A percentile compares a stretch with the other conserved stretches of the same genome.
Conservation (phyloP, 2,797 vertebrate genomes). For the Eutrigla gurnardus region DNA sequence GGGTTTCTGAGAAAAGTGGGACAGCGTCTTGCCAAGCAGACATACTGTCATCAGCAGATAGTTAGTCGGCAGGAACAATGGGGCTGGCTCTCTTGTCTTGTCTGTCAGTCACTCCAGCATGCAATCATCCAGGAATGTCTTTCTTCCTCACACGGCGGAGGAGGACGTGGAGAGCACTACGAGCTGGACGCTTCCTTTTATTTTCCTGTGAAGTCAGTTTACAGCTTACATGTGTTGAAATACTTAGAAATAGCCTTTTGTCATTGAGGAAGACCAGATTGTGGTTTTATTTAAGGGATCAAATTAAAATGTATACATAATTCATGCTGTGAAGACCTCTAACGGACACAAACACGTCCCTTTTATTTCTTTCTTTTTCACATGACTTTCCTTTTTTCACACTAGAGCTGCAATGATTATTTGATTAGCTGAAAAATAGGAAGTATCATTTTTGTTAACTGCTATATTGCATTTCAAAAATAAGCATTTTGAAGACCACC, state of each 20-base stretch:
- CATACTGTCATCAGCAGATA: constrained; percentile 80
- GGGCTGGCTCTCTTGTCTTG: constrained; percentile 61
- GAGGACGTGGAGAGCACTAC: constrained; percentile 24
- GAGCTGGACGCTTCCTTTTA: neutral
- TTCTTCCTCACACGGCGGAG: constrained; percentile 56
- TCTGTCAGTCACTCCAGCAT: constrained; percentile 68
- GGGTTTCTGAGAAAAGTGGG: constrained; percentile 39
- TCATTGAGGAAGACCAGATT: neutral
- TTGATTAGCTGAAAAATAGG: neutral
- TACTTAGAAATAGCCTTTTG: neutral
- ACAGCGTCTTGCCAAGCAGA: constrained; percentile 64
- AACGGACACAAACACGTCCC: neutral
- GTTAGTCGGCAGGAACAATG: constrained; percentile 73
- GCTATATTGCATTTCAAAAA: neutral
- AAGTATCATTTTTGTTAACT: neutral
- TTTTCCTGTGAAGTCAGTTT: neutral
- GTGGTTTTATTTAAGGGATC: neutral
- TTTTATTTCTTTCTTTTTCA: neutral
- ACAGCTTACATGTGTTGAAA: neutral
- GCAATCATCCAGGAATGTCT: constrained; percentile 78
- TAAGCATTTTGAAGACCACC: neutral
- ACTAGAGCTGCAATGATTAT: neutral
- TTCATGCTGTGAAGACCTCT: neutral
- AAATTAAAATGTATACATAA: neutral
- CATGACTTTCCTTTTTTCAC: no score